Evolutionary conservation across 2,113 vertebrate genomes (phyloP).

Genomic region (Vidua macroura): DNA sequence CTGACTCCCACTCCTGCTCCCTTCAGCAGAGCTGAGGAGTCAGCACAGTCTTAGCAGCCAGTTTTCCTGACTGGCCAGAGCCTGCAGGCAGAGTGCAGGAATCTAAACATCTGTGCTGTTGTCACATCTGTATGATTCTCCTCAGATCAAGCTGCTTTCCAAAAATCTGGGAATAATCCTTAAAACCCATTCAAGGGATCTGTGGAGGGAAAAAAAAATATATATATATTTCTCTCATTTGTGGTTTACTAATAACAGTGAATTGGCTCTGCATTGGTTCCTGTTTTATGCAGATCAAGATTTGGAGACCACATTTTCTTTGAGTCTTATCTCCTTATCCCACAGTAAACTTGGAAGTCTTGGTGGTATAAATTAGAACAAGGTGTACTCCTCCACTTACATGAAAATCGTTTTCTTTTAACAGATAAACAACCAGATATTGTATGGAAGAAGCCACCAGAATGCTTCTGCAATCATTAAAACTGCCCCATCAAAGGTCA

Average conservation of each 20-base stretch:
- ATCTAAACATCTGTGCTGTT: background rate
- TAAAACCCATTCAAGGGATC: background rate
- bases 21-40: background rate
- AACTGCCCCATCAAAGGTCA: constrained; percentile 86
- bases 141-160: background rate
- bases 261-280: background rate
- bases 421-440: constrained; percentile 92
- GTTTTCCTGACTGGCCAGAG: background rate
- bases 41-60: background rate
- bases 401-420: background rate
- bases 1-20: background rate
- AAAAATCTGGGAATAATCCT: background rate
- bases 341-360: background rate
- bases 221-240: background rate
- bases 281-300: background rate
- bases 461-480: constrained; percentile 97
- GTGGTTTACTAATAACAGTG: background rate
- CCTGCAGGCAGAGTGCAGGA: background rate
- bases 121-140: background rate
- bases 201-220: background rate
- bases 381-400: background rate
- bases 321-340: background rate
- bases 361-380: background rate
- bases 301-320: background rate
- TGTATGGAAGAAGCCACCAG: constrained; percentile 96